Percentiles rank a stretch among this genome's conserved stretches.
phyloP scores from a whole-genome alignment of 2,888 invertebrate species.

The Psococerastis gibbosa region DNA sequence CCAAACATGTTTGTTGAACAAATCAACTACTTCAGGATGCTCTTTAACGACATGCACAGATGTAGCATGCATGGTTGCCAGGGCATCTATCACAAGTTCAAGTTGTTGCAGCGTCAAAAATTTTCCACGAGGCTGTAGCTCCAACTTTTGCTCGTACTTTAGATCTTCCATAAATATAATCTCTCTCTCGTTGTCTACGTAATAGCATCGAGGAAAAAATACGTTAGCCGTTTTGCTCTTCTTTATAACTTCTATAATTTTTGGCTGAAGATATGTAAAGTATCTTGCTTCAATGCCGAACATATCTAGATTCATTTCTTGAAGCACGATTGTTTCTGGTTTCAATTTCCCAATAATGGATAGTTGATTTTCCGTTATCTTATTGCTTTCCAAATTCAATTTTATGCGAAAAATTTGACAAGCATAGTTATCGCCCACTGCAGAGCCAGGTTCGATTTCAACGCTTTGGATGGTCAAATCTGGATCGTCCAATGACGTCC shows the following conservation, averaged over 20 bases:
- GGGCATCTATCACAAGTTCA: too few relatives aligned
- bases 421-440: slow-evolving; percentile 1
- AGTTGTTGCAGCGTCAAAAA: too few relatives aligned
- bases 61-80: too few relatives aligned
- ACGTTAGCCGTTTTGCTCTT: too few relatives aligned
- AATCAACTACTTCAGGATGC: too few relatives aligned
- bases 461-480: background rate
- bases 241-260: background rate
- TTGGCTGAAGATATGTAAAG: background rate
- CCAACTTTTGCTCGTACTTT: too few relatives aligned
- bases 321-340: background rate
- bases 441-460: background rate
- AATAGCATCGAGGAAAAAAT: too few relatives aligned
- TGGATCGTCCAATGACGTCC: background rate
- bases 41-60: too few relatives aligned
- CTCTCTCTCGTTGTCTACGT: too few relatives aligned
- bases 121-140: too few relatives aligned
- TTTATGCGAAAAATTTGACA: slow-evolving; percentile 2
- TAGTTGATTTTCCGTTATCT: background rate
- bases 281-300: background rate
- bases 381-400: background rate
- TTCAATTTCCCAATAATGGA: background rate
- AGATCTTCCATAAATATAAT: too few relatives aligned
- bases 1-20: too few relatives aligned
- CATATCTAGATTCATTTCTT: background rate